These are phyloP conservation scores for Nymphalis urticae DNA, from an alignment of 2,888 invertebrate species.

Conservation along the genomic window DNA sequence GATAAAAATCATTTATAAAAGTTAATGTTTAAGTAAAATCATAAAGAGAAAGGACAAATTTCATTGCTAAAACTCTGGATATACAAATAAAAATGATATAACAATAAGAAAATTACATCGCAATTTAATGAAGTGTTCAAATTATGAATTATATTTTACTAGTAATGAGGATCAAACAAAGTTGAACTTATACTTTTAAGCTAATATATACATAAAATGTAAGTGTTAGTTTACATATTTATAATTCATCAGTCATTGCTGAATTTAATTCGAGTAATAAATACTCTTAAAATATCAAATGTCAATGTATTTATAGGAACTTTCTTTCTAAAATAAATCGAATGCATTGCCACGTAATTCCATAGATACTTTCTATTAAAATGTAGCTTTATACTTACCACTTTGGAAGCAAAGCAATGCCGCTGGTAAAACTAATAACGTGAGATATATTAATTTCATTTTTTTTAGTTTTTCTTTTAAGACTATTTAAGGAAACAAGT, in stretches of 20 bases:
- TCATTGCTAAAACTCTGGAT: too few species aligned
- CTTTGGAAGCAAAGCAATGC: constrained; percentile 86
- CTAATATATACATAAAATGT: too few species aligned
- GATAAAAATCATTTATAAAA: too few species aligned
- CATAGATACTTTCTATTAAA: constrained; percentile 44
- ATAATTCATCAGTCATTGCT: constrained; percentile 1
- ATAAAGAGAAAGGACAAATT: too few species aligned
- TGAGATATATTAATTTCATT: constrained; percentile 87
- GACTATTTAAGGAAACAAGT: constrained; percentile 49
- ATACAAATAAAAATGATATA: too few species aligned
- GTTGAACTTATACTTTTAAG: too few species aligned
- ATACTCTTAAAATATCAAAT: not conserved
- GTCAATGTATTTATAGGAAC: constrained; percentile 36
- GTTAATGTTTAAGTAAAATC: too few species aligned
- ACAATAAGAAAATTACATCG: too few species aligned
- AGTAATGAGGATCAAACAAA: too few species aligned
- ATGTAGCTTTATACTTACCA: constrained; percentile 81
- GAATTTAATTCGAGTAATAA: not conserved
- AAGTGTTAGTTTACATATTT: too few species aligned
- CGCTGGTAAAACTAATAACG: constrained; percentile 85
- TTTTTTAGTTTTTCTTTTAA: constrained; percentile 50
- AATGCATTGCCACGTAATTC: constrained; percentile 73
- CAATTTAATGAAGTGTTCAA: too few species aligned
- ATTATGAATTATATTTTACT: too few species aligned
- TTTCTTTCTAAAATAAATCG: constrained; percentile 58